A percentile compares a stretch with the other conserved stretches of the same genome.
phyloP scores from a whole-genome alignment of 2,113 vertebrate genomes.

The Macaca nemestrina region DNA sequence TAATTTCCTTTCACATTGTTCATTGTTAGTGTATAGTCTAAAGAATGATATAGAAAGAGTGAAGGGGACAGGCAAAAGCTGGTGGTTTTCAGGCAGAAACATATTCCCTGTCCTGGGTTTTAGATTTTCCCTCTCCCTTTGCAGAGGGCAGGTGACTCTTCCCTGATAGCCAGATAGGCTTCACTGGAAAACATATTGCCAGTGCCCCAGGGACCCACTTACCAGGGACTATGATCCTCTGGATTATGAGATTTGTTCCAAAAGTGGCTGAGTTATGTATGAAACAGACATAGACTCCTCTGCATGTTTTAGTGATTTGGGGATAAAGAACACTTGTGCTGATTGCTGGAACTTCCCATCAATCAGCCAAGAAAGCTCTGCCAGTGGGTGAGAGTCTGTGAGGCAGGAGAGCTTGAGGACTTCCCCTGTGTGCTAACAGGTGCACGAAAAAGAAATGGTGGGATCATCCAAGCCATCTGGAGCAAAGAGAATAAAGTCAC shows the following conservation, averaged over 20 bases:
- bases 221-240: neutral
- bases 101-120: too few species aligned
- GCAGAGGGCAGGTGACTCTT: neutral
- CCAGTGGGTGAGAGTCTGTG: neutral
- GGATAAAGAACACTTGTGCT: neutral
- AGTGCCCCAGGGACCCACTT: neutral
- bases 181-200: neutral
- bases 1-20: too few species aligned
- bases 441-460: too few species aligned
- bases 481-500: too few species aligned
- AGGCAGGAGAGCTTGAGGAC: neutral
- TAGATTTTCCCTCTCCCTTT: too few species aligned
- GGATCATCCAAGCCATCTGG: neutral
- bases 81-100: too few species aligned
- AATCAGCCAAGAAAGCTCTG: neutral
- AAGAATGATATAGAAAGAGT: too few species aligned
- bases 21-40: too few species aligned
- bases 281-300: neutral
- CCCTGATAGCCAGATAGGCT: neutral
- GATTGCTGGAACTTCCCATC: accelerated
- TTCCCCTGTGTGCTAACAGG: neutral
- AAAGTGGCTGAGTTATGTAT: neutral
- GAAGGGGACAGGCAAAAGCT: too few species aligned
- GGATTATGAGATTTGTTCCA: neutral
- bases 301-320: neutral